Percentiles rank a stretch among this genome's conserved stretches.
phyloP scores from a whole-genome alignment of 2,888 invertebrate species.

The Sphecodes monilicornis region DNA sequence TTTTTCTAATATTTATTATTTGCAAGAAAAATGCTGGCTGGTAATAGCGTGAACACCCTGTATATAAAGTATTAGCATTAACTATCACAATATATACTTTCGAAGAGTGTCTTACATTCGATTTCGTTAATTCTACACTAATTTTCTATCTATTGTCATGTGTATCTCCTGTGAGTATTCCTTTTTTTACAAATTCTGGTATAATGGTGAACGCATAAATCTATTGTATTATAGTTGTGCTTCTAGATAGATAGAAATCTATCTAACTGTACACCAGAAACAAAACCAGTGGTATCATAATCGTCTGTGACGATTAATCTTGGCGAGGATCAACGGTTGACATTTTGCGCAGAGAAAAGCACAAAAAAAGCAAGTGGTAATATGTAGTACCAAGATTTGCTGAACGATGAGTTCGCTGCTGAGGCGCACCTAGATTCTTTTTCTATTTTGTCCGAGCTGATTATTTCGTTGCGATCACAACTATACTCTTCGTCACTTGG shows the following conservation, averaged over 20 bases:
- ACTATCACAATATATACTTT: slow-evolving; percentile 17
- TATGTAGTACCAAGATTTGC: slow-evolving; percentile 23
- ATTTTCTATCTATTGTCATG: neutral
- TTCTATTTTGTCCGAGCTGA: neutral
- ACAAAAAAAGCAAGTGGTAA: slow-evolving; percentile 20
- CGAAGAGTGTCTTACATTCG: neutral
- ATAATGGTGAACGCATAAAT: neutral
- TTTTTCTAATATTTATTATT: no score
- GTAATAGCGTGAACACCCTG: no score
- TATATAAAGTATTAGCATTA: slow-evolving; percentile 33
- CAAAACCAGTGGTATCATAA: slow-evolving; percentile 8
- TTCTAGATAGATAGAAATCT: neutral
- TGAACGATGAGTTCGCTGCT: slow-evolving; percentile 13
- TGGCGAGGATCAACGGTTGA: slow-evolving; percentile 13
- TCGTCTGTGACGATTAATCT: neutral
- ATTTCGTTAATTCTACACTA: neutral
- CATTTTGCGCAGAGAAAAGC: neutral
- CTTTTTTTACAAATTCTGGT: neutral
- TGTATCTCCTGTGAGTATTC: neutral
- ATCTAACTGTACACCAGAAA: neutral
- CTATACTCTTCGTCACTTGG: slow-evolving; percentile 77
- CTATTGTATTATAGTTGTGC: neutral
- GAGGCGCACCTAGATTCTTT: slow-evolving; percentile 38
- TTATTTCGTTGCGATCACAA: slow-evolving; percentile 47
- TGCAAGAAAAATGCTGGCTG: no score